phyloP scores from a whole-genome alignment of 2,888 invertebrate genomes.

The Labia minor region DNA sequence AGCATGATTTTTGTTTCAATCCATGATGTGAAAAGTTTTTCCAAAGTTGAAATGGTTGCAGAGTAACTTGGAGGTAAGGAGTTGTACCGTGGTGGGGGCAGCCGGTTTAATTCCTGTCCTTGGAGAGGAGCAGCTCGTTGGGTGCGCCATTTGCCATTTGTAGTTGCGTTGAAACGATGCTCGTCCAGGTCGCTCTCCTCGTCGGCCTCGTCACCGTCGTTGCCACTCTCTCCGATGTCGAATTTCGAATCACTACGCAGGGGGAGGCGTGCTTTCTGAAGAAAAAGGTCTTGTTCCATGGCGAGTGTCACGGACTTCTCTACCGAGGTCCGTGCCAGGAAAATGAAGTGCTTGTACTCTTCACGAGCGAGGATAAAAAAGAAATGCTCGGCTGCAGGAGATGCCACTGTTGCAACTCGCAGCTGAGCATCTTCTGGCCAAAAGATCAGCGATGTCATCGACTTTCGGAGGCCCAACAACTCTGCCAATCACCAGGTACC shows the following conservation, averaged over 20 bases:
- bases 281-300: constrained; percentile 20
- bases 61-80: no score
- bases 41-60: no score
- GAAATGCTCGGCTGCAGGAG: constrained; percentile 21
- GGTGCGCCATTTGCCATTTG: no score
- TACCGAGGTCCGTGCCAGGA: constrained; percentile 21
- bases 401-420: constrained; percentile 20
- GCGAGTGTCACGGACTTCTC: constrained; percentile 22
- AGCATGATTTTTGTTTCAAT: no score
- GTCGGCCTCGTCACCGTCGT: not conserved
- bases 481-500: constrained; percentile 22
- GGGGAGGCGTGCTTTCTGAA: constrained; percentile 19
- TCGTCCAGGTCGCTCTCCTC: not conserved
- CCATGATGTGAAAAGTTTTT: no score
- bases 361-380: not conserved
- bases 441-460: constrained; percentile 20
- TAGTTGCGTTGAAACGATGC: not conserved
- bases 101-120: no score
- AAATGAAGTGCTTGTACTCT: constrained; percentile 25
- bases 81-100: no score
- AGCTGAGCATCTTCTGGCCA: constrained; percentile 22
- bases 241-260: not conserved
- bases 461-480: constrained; percentile 14
- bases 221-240: not conserved
- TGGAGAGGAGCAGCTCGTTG: no score